A percentile compares a stretch with the other conserved stretches of the same genome.
Evolutionary conservation across 2,888 invertebrate species (phyloP).

Genomic region (Cartodere bifasciata): DNA sequence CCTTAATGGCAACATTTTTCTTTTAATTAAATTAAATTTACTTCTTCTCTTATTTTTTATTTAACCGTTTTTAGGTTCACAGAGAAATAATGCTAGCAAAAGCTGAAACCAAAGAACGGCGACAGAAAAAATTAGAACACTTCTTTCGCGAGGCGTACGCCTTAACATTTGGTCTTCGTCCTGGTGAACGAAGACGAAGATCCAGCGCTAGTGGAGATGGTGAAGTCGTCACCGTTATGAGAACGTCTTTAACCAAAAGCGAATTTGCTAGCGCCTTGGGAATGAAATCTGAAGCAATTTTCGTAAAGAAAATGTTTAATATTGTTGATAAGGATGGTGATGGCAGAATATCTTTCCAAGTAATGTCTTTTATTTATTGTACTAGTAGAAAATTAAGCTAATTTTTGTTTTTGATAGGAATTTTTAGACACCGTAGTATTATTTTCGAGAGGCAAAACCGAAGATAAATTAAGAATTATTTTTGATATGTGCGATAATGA

Average conservation of each 20-base stretch:
- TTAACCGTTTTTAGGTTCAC: constrained; percentile 42
- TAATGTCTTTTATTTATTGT: too few species aligned
- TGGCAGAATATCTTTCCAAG: constrained; percentile 87
- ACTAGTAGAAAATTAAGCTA: constrained; percentile 2
- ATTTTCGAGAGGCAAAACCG: constrained; percentile 84
- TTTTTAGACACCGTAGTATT: constrained; percentile 88
- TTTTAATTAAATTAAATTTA: too few species aligned
- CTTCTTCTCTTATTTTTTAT: too few species aligned
- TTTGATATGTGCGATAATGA: constrained; percentile 98
- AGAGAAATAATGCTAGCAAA: constrained; percentile 79
- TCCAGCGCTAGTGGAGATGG: constrained; percentile 62
- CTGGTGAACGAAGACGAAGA: constrained; percentile 68
- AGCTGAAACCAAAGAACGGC: constrained; percentile 84
- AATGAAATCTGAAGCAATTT: constrained; percentile 89
- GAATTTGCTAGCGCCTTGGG: constrained; percentile 93
- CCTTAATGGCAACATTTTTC: too few species aligned
- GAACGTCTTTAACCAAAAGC: constrained; percentile 78
- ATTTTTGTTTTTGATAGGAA: constrained; percentile 42
- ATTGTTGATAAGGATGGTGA: constrained; percentile 91
- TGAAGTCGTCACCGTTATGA: constrained; percentile 85
- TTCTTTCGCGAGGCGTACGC: constrained; percentile 96
- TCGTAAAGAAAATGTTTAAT: constrained; percentile 95
- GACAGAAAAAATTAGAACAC: constrained; percentile 86
- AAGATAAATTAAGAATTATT: constrained; percentile 85
- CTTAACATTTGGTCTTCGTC: constrained; percentile 77